Evolutionary conservation across 2,113 vertebrate genomes (phyloP).

Genomic region (Theropithecus gelada): DNA sequence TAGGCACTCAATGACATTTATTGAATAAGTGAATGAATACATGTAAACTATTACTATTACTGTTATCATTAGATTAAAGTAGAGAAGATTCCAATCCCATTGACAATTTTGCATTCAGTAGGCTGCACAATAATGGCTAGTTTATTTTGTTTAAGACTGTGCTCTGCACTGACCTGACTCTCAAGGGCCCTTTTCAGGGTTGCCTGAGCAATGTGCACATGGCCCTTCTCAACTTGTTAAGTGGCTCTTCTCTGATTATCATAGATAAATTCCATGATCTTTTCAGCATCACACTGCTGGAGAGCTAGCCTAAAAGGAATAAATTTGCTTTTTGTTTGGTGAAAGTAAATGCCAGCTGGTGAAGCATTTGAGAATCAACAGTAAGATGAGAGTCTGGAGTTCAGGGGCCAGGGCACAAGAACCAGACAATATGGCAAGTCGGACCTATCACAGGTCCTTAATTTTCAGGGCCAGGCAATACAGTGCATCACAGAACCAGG

Average conservation of each 20-base stretch:
- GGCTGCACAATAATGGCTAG: not conserved
- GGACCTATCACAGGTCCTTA: not conserved
- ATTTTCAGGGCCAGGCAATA: not conserved
- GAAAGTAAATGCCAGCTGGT: not conserved
- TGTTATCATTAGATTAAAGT: not conserved
- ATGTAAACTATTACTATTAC: not conserved
- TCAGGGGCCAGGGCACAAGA: not conserved
- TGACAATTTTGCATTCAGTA: not conserved
- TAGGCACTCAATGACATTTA: not conserved
- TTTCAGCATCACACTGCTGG: not conserved
- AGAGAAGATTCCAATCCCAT: not conserved
- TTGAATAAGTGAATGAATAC: not conserved
- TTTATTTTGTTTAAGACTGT: not conserved
- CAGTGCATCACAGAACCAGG: not conserved
- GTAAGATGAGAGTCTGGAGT: conserved; percentile 6
- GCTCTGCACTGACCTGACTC: not conserved
- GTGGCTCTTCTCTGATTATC: not conserved
- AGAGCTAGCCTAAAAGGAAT: not conserved
- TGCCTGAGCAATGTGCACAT: not conserved
- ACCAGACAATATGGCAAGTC: not conserved
- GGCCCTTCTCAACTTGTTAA: not conserved
- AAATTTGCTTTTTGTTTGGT: not conserved
- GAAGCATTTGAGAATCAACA: conserved; percentile 5
- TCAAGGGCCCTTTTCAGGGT: not conserved
- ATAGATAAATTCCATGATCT: not conserved